Percentiles rank a stretch among this genome's conserved stretches.
Evolutionary conservation across 2,113 vertebrate species (phyloP).

Genomic region (Steatornis caripensis): DNA sequence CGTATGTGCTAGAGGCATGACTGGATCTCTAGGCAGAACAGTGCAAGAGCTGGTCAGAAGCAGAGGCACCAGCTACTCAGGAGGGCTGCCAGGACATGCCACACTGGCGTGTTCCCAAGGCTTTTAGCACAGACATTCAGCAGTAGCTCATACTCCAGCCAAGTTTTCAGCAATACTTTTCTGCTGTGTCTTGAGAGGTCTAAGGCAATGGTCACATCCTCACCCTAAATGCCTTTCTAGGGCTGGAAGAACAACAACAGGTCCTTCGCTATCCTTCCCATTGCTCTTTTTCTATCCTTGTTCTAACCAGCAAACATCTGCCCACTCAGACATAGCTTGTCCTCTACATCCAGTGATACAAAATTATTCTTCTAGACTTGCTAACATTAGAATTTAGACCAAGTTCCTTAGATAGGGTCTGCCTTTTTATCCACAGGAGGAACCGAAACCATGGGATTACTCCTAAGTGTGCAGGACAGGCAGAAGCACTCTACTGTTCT

Average conservation of each 20-base stretch:
- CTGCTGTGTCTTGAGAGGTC: neutral
- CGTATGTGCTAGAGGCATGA: neutral
- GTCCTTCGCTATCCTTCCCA: neutral
- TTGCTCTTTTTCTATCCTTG: neutral
- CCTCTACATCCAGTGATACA: rapidly evolving
- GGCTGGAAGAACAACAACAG: neutral
- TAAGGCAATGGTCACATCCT: neutral
- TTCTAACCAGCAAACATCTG: neutral
- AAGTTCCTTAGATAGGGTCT: neutral
- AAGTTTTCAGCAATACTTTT: neutral
- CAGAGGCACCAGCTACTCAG: neutral
- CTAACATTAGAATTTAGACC: neutral
- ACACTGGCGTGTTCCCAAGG: rapidly evolving
- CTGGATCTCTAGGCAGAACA: neutral
- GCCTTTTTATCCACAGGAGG: neutral
- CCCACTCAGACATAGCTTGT: neutral
- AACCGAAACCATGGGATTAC: neutral
- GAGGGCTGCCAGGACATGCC: neutral
- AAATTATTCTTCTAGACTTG: neutral
- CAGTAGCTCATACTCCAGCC: neutral
- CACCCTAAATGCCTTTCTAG: neutral
- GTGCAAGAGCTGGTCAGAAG: neutral
- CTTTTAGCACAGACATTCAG: neutral
- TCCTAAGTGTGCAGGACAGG: neutral
- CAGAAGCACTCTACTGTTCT: neutral